Conservation (phyloP, 2,888 invertebrate genomes). For the Automeris io region DNA sequence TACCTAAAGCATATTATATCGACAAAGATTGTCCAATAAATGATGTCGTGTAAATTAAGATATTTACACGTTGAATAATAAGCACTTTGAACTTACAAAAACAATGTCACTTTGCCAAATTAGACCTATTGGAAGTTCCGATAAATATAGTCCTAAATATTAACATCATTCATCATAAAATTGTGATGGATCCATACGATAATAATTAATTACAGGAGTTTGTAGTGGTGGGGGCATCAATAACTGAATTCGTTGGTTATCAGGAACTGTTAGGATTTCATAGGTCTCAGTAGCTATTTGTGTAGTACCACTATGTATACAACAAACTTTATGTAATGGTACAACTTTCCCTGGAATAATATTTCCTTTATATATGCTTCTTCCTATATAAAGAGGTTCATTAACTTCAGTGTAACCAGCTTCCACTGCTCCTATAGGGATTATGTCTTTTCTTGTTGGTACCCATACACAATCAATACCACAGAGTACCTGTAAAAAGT, state of each 20-base stretch:
- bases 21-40: too few relatives aligned
- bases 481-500: slow-evolving; percentile 42
- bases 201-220: too few relatives aligned
- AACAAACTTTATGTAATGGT: slow-evolving; percentile 81
- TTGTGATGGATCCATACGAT: too few relatives aligned
- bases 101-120: too few relatives aligned
- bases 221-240: too few relatives aligned
- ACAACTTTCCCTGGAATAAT: slow-evolving; percentile 87
- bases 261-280: slow-evolving; percentile 38
- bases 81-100: too few relatives aligned
- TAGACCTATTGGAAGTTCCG: too few relatives aligned
- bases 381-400: slow-evolving; percentile 79
- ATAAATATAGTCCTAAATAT: too few relatives aligned
- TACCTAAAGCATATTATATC: too few relatives aligned
- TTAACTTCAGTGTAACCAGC: slow-evolving; percentile 74
- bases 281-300: slow-evolving; percentile 31
- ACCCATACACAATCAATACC: slow-evolving; percentile 71
- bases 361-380: slow-evolving; percentile 82
- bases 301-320: slow-evolving; percentile 75
- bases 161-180: too few relatives aligned
- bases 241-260: slow-evolving; percentile 12
- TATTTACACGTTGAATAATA: too few relatives aligned
- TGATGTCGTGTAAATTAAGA: too few relatives aligned
- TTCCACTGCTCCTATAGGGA: slow-evolving; percentile 82
- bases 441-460: slow-evolving; percentile 67